Conservation (phyloP, 2,797 vertebrate genomes). For the Labeo calbasu region DNA sequence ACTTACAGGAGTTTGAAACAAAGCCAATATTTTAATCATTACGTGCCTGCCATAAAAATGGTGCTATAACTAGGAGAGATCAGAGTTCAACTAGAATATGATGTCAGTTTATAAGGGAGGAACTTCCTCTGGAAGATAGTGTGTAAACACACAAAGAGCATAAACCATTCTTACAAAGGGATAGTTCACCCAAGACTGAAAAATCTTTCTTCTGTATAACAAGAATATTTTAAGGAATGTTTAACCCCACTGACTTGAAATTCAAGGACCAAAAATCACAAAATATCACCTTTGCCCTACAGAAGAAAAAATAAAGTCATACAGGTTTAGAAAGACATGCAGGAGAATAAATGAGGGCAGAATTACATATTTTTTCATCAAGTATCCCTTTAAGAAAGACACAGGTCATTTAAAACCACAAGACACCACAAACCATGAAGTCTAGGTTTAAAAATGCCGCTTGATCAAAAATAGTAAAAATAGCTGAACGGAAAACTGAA, state of each 20-base stretch:
- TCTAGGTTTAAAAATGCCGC: slow-evolving; percentile 41
- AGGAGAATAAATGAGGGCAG: neutral
- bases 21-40: neutral
- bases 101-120: slow-evolving; percentile 10
- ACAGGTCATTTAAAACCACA: slow-evolving; percentile 10
- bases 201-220: neutral
- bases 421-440: slow-evolving; percentile 46
- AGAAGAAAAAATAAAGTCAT: neutral
- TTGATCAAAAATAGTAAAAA: slow-evolving; percentile 52
- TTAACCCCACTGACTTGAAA: neutral
- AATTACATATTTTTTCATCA: neutral
- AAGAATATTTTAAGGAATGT: neutral
- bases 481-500: slow-evolving; percentile 48
- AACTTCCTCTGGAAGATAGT: neutral
- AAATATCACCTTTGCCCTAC: neutral
- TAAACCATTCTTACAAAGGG: slow-evolving; percentile 1
- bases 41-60: neutral
- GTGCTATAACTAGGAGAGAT: slow-evolving; percentile 15
- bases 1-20: neutral
- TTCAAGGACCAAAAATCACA: neutral
- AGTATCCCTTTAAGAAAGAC: slow-evolving; percentile 18
- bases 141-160: slow-evolving; percentile 29
- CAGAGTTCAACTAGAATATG: slow-evolving; percentile 41
- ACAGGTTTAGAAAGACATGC: slow-evolving; percentile 1
- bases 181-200: neutral